These are phyloP conservation scores for Microctonus brassicae DNA, from an alignment of 2,888 invertebrate species.

Conservation along the genomic window DNA sequence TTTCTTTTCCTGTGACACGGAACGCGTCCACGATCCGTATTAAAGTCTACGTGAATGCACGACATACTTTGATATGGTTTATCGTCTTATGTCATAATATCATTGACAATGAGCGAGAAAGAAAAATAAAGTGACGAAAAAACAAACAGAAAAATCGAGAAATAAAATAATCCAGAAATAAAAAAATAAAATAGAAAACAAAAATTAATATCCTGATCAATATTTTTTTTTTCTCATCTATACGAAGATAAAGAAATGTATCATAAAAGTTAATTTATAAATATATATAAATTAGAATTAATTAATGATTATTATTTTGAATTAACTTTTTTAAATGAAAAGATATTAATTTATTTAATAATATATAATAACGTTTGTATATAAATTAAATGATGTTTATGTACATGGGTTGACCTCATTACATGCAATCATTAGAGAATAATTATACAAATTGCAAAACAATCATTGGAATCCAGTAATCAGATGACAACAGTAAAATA, in stretches of 20 bases:
- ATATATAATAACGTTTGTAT: too few relatives aligned
- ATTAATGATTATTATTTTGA: neutral
- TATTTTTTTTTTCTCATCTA: too few relatives aligned
- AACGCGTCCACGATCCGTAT: conserved; percentile 41
- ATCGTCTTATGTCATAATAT: conserved; percentile 17
- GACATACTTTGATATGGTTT: conserved; percentile 8
- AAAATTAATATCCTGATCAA: too few relatives aligned
- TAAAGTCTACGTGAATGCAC: conserved; percentile 14
- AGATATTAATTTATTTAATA: too few relatives aligned
- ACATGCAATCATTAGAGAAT: neutral
- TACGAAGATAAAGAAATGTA: too few relatives aligned
- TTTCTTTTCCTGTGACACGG: conserved; percentile 66
- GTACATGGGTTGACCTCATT: conserved; percentile 10
- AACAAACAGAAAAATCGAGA: neutral
- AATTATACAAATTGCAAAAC: neutral
- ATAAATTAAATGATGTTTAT: neutral
- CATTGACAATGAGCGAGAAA: neutral
- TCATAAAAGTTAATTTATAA: too few relatives aligned
- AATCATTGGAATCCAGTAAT: neutral
- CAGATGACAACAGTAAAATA: too few relatives aligned
- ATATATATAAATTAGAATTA: neutral
- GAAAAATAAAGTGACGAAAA: neutral
- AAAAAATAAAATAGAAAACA: neutral
- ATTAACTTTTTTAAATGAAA: conserved; percentile 22
- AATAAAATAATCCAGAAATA: neutral